Base-by-base conservation (phyloP, 2,888 invertebrate genomes). In the Drosophila neonasuta region DNA sequence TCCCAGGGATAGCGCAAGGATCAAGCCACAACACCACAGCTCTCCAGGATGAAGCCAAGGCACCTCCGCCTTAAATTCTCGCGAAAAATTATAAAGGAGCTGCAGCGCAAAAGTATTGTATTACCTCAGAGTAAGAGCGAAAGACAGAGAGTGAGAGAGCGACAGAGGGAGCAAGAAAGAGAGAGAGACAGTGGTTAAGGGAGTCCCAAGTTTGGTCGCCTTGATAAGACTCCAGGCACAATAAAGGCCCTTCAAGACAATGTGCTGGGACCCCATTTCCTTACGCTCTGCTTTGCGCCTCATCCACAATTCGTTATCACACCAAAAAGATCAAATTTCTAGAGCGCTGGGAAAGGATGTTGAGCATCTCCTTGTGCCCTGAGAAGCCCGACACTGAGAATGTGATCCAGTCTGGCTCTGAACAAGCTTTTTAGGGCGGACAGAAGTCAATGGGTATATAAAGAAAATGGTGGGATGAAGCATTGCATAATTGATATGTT, bases 51-150 rank as follows among this genome's bases (percentile, higher is more conserved):
- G 39, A 32, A n/a, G 54, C 72, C 68, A 61, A 63, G 74, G 85
- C 80, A 80, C 80, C 80, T 80, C 80, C 81, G 83, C 83, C 83
- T 83, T 85, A 50, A 87, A 64, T 83, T 83, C 87, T 86, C 83
- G 83, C 83, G 85, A 83, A 83, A 78, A 77, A 81, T 86, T 86
- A 81, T 68, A 73, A 81, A 86, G 69, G 75, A 81, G 79, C 82
- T 74, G 78, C 72, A 44, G 57, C 39, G 30, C 52, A 69, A 79
- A 79, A 79, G 79, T 79, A 79, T 79, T 79, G 71, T 78, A 61
- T 79, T 79, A 79, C 79, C 68, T 29, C 9, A 46, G 29, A 44
- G 30, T 13, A 10, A 17, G 24, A 34, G 42, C 45, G 20, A 34
- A 29, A 44, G 44, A 36, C 7, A n/a, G 15, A 48, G 29, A 13